Conservation (phyloP, 2,113 vertebrate genomes). For the Columbina picui region DNA sequence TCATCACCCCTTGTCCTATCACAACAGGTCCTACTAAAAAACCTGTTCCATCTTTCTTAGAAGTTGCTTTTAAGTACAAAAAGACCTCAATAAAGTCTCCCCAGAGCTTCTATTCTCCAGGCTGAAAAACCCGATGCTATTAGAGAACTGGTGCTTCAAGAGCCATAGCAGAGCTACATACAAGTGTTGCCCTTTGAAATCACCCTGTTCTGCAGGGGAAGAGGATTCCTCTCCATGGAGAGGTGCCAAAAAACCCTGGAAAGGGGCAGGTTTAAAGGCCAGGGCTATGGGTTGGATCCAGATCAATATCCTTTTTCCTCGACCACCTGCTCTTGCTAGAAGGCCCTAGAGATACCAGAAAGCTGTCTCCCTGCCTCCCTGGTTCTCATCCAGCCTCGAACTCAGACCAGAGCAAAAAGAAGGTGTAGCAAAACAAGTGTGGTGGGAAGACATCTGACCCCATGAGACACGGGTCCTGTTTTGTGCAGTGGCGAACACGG, state of each 20-base stretch:
- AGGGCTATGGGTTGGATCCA: neutral
- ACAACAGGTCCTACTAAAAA: too few relatives aligned
- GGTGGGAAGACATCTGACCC: neutral
- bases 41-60: too few relatives aligned
- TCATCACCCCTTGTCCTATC: too few relatives aligned
- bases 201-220: neutral
- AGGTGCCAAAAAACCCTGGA: neutral
- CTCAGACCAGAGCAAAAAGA: neutral
- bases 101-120: too few relatives aligned
- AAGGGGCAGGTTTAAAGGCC: conserved; percentile 14
- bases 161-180: fast-evolving
- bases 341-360: neutral
- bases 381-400: neutral
- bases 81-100: too few relatives aligned
- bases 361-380: neutral
- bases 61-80: too few relatives aligned
- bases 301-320: neutral
- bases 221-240: neutral
- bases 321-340: neutral
- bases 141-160: neutral
- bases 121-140: neutral
- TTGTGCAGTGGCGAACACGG: neutral
- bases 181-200: neutral
- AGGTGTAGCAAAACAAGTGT: neutral
- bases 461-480: neutral